These are phyloP conservation scores for Pelodiscus sinensis DNA, from an alignment of 2,113 vertebrate genomes.

Conservation along the genomic window DNA sequence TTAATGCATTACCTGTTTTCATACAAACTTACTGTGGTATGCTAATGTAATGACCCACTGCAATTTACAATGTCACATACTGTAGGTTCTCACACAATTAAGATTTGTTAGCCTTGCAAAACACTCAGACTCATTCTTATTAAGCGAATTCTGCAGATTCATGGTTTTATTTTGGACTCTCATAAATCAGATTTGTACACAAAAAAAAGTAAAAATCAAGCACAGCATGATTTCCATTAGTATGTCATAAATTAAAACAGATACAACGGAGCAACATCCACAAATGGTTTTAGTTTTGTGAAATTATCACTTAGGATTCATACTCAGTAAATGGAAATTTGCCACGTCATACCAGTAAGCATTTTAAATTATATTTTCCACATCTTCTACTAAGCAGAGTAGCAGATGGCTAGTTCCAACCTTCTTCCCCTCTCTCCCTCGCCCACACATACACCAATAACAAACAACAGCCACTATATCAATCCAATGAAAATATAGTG, in stretches of 20 bases:
- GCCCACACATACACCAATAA: neutral
- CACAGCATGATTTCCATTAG: conserved; percentile 14
- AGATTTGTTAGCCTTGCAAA: conserved; percentile 43
- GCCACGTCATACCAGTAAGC: neutral
- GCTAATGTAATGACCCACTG: neutral
- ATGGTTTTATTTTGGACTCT: conserved; percentile 19
- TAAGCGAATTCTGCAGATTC: neutral
- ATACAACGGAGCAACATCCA: neutral
- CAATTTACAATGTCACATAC: neutral
- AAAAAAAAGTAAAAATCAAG: conserved; percentile 46
- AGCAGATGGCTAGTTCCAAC: neutral
- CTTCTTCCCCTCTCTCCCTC: too few relatives aligned
- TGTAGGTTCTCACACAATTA: conserved; percentile 12
- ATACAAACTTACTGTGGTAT: neutral
- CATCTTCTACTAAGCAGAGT: neutral
- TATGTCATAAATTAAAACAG: conserved; percentile 7
- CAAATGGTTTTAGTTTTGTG: neutral
- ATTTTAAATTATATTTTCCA: neutral
- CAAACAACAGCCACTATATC: neutral
- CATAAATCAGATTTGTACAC: conserved; percentile 40
- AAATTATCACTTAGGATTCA: neutral
- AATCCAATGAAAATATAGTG: neutral
- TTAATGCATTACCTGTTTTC: neutral
- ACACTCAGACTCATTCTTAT: conserved; percentile 5
- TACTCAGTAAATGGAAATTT: neutral